Evolutionary conservation across 2,888 invertebrate species (phyloP), one percentile per base, ranked within the genome.

Genomic region (Agonopterix arenella): DNA sequence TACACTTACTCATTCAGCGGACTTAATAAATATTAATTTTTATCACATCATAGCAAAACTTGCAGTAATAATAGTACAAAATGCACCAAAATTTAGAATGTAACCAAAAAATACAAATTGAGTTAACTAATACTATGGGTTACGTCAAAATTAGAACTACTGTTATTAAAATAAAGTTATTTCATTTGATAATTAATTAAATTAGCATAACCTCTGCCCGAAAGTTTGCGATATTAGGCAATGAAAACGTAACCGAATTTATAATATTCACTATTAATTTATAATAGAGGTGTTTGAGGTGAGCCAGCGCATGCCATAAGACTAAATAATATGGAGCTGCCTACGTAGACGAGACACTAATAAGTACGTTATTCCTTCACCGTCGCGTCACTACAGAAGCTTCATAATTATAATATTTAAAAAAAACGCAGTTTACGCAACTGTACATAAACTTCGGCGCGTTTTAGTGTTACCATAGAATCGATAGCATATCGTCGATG

Each of bases 261-360:
- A 68, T 66, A 78, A 74, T 74, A 77, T 76, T 63, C 60, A 73
- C 72, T 73, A 73, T 69, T 66, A 48, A 66, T 72, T 75, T 67
- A 56, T 56, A 61, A 58, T 57, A 48, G 16, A 28, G 10, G 43
- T 43, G 46, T 13, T 16, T 7, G n/a, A 58, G 48, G 45, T 46
- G 57, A 58, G 57, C 55, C 55, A 53, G 60, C 58, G 58, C 46
- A 11, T 46, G 5, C 55, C 61, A 58, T 52, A 53, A 57, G 59
- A 64, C 60, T 63, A 61, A 65, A 64, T 64, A 66, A 68, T 63
- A 62, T 57, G 54, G 56, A 49, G 47, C 46, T 49, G 44, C 41
- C 45, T 44, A 37, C 44, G 28, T 38, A 36, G 47, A 43, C 48
- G 38, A 45, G 51, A 51, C 51, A 51, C 50, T 45, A 47, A 40